A percentile compares a stretch with the other conserved stretches of the same genome.
These are phyloP conservation scores for Epinephelus fuscoguttatus DNA, from an alignment of 2,113 vertebrate genomes.

Conservation along the genomic window DNA sequence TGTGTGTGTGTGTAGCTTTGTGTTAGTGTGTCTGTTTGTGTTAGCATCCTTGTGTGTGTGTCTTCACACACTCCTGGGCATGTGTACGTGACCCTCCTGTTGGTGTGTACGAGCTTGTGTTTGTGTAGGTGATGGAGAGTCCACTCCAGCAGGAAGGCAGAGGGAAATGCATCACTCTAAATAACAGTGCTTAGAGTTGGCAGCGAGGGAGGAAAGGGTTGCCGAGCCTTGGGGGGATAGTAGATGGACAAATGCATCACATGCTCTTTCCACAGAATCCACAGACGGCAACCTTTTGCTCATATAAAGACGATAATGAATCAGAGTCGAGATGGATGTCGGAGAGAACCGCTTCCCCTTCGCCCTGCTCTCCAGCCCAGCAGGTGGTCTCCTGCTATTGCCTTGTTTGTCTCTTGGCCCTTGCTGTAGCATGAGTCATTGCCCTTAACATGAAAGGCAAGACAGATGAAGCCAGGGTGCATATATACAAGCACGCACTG, in stretches of 20 bases:
- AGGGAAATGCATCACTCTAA: conserved; percentile 77
- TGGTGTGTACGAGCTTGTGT: conserved; percentile 41
- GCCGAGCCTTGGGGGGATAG: conserved; percentile 52
- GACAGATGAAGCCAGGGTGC: conserved; percentile 55
- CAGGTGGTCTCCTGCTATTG: conserved; percentile 67
- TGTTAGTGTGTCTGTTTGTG: conserved; percentile 30
- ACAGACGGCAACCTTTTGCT: conserved; percentile 67
- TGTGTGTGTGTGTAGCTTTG: conserved; percentile 23
- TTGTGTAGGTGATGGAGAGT: conserved; percentile 67
- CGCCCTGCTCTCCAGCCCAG: conserved; percentile 58
- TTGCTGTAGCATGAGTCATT: conserved; percentile 59
- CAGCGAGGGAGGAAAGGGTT: conserved; percentile 52
- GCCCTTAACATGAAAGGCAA: conserved; percentile 53
- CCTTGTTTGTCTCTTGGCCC: conserved; percentile 63
- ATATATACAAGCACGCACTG: not conserved
- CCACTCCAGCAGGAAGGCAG: conserved; percentile 61
- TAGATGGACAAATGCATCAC: conserved; percentile 71
- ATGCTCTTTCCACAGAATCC: conserved; percentile 47
- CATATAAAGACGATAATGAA: conserved; percentile 72
- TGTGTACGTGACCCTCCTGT: conserved; percentile 12
- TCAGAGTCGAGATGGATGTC: conserved; percentile 65
- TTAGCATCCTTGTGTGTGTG: conserved; percentile 31
- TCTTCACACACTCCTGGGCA: conserved; percentile 9
- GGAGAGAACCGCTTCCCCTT: conserved; percentile 30
- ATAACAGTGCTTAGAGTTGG: conserved; percentile 76